These are phyloP conservation scores for Auanema freiburgensis DNA, from an alignment of 2,888 invertebrate genomes.

Conservation along the genomic window DNA sequence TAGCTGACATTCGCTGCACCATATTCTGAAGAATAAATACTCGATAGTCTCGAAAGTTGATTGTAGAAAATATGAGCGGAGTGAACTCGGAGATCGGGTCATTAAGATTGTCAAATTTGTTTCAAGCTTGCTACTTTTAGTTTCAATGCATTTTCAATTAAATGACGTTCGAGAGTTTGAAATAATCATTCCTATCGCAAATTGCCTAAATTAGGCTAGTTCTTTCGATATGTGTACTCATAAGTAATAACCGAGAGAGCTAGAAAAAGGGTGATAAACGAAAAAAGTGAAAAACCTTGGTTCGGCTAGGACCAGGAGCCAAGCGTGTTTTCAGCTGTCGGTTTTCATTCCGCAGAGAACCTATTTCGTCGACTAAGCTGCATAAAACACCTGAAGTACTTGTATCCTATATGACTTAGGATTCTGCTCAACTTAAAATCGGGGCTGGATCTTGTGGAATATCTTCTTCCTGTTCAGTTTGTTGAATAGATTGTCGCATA, in stretches of 20 bases:
- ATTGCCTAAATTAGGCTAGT: neutral
- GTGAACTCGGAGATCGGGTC: neutral
- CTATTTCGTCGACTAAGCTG: slow-evolving; percentile 60
- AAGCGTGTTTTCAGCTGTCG: slow-evolving; percentile 50
- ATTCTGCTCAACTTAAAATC: slow-evolving; percentile 17
- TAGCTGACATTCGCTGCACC: slow-evolving; percentile 45
- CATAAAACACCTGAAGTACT: slow-evolving; percentile 56
- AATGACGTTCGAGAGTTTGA: neutral
- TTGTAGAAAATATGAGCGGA: neutral
- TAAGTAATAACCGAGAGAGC: neutral
- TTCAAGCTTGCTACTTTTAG: neutral
- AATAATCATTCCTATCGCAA: neutral
- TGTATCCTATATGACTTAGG: too few relatives aligned
- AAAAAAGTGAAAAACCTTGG: slow-evolving; percentile 9
- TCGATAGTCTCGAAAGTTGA: neutral
- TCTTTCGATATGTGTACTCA: neutral
- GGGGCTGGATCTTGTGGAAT: slow-evolving; percentile 35
- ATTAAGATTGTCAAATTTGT: neutral
- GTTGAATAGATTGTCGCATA: slow-evolving; percentile 42
- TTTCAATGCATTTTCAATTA: neutral
- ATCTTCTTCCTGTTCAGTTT: slow-evolving; percentile 19
- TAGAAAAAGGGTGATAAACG: neutral
- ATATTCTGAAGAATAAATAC: slow-evolving; percentile 29
- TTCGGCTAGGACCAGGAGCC: slow-evolving; percentile 14
- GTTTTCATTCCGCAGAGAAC: slow-evolving; percentile 56